phyloP scores from a whole-genome alignment of 1,140 invertebrate genomes.

The Drosophila biarmipes region DNA sequence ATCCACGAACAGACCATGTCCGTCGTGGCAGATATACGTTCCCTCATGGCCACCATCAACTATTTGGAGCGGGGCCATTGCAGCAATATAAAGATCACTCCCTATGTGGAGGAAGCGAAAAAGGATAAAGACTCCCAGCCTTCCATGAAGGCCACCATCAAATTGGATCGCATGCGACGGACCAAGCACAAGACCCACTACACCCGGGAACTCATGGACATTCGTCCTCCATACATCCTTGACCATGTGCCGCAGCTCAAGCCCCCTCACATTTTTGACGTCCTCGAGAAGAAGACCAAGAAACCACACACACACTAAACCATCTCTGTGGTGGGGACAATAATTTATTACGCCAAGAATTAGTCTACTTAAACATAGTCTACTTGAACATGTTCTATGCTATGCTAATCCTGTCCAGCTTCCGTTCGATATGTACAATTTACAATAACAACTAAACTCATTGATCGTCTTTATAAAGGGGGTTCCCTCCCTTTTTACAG shows the following conservation, averaged over 20 bases:
- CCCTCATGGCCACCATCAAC: constrained; percentile 15
- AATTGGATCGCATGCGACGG: neutral
- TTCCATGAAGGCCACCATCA: constrained; percentile 23
- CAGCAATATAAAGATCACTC: constrained; percentile 12
- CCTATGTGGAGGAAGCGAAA: constrained; percentile 5
- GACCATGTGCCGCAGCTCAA: constrained; percentile 26
- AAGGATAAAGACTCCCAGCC: neutral
- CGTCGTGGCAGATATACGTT: constrained; percentile 32
- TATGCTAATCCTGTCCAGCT: constrained; percentile 54
- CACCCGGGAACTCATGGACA: constrained; percentile 1
- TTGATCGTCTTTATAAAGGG: constrained; percentile 9
- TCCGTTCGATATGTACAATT: constrained; percentile 42
- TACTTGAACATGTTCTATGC: constrained; percentile 58
- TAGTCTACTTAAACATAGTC: constrained; percentile 69
- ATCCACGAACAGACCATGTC: constrained; percentile 30
- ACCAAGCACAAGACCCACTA: neutral
- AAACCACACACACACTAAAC: neutral
- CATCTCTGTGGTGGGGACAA: constrained; percentile 41
- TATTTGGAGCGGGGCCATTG: neutral
- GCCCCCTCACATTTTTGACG: constrained; percentile 21
- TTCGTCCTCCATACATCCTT: constrained; percentile 27
- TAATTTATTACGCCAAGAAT: constrained; percentile 78
- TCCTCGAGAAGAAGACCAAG: constrained; percentile 1
- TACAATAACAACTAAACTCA: constrained; percentile 55
- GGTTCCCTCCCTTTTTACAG: neutral